These are phyloP conservation scores for Apeltes quadracus DNA, from an alignment of 2,113 vertebrate genomes.

Conservation along the genomic window DNA sequence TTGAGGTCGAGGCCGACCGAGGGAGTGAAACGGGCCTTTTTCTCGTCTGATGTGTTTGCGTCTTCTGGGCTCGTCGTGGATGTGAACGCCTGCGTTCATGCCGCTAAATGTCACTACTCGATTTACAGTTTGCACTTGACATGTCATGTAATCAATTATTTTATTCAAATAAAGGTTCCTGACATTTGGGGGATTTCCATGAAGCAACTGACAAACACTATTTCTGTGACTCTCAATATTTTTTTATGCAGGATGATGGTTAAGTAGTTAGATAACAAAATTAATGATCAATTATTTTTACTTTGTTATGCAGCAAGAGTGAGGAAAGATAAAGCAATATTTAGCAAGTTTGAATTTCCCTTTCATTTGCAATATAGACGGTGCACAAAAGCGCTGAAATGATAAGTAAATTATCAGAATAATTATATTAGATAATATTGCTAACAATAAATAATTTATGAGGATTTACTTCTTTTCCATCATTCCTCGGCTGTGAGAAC, in stretches of 20 bases:
- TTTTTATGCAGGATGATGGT: background rate
- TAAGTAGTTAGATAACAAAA: no score
- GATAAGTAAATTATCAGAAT: background rate
- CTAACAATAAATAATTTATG: background rate
- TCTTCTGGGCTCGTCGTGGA: constrained; percentile 22
- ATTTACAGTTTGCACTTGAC: constrained; percentile 22
- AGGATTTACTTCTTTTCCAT: background rate
- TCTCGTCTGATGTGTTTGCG: constrained; percentile 28
- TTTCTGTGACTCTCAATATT: background rate
- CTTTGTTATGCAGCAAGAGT: background rate
- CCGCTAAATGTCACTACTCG: background rate
- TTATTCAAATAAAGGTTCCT: background rate
- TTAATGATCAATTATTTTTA: no score
- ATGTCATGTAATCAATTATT: constrained; percentile 13
- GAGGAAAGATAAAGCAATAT: background rate
- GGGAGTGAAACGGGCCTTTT: constrained; percentile 20
- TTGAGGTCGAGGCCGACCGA: constrained; percentile 20
- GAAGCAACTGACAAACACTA: background rate
- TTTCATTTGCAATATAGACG: background rate
- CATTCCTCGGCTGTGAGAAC: background rate
- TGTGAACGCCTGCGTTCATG: constrained; percentile 1
- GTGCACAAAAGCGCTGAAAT: background rate
- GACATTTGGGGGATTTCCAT: background rate
- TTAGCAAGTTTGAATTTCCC: background rate
- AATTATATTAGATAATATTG: background rate